Percentiles rank a stretch among this genome's conserved stretches.
phyloP scores from a whole-genome alignment of 2,797 vertebrate species.

The Melanotaenia trifasciata region DNA sequence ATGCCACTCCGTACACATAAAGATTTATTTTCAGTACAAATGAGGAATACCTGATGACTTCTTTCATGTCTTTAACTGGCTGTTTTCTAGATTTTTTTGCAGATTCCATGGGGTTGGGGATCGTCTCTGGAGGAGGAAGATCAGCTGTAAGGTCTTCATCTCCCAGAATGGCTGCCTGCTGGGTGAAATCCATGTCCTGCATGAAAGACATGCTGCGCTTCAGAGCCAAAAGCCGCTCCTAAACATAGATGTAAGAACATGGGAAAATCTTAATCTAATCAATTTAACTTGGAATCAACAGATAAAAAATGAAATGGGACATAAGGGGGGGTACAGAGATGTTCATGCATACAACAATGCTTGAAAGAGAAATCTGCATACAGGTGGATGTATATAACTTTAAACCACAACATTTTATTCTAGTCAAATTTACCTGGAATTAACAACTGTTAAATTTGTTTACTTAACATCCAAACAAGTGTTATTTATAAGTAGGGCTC shows the following conservation, averaged over 20 bases:
- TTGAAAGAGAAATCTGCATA: background rate
- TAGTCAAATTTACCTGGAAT: background rate
- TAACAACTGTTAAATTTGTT: background rate
- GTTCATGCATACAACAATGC: too few species aligned
- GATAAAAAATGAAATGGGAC: conserved; percentile 41
- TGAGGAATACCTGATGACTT: conserved; percentile 89
- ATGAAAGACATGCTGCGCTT: conserved; percentile 99
- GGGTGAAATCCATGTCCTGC: conserved; percentile 99
- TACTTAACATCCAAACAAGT: background rate
- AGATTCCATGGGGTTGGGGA: conserved; percentile 89
- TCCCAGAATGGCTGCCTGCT: conserved; percentile 97
- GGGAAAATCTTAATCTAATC: conserved; percentile 81
- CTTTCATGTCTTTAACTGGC: conserved; percentile 94
- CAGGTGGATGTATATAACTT: background rate
- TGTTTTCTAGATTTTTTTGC: conserved; percentile 95
- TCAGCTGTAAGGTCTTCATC: conserved; percentile 91
- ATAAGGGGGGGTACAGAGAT: background rate
- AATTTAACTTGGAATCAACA: conserved; percentile 41
- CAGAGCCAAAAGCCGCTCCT: conserved; percentile 98
- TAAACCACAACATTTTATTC: too few species aligned
- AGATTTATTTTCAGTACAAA: conserved; percentile 1
- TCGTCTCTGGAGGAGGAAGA: conserved; percentile 89
- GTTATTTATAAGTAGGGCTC: background rate
- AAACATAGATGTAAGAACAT: conserved; percentile 86
- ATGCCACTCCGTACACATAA: background rate